Evolutionary conservation across 2,888 invertebrate species (phyloP), one percentile per base, ranked within the genome.

Genomic region (Epirrhoe alternata): DNA sequence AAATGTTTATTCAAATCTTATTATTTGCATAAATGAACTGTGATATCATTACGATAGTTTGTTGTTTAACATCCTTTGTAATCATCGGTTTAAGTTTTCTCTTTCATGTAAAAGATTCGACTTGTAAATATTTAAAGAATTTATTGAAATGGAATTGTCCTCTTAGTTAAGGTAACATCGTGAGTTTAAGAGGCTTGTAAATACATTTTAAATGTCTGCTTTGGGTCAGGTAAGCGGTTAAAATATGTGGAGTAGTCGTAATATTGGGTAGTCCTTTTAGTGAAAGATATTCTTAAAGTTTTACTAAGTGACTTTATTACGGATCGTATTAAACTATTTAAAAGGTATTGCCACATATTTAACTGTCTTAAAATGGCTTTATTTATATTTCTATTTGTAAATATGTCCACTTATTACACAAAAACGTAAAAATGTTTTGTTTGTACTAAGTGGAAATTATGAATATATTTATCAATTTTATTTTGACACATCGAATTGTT

Each of bases 11-110:
- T 80, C 68, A 71, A 74, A 68, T 77, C 78, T 76, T 81, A 86
- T 90, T 89, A 86, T 91, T 93, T 92, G 92, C 92, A 92, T 93
- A 93, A 92, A 92, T 89, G 89, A 92, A 89, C 93, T 93, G 93
- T 93, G 93, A 93, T 93, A 93, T 92, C 87, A 85, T 76, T 89
- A 88, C 85, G 84, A 85, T 92, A 92, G 88, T 90, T 86, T 78
- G 77, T 89, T 90, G 87, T 86, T 88, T 88, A 87, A 73, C 72
- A 77, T 77, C 72, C 75, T 75, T 68, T 70, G 61, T 65, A 56
- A 51, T 60, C 47, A 55, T 53, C 49, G 47, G 17, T 59, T 64
- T 73, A 68, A 67, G 74, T 79, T 81, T 80, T 79, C 75, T 62
- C 74, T 77, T 76, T 52, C 50, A 56, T 66, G 77, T 71, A 73